phyloP scores from a whole-genome alignment of 2,888 invertebrate genomes.

The Anoplius nigerrimus region DNA sequence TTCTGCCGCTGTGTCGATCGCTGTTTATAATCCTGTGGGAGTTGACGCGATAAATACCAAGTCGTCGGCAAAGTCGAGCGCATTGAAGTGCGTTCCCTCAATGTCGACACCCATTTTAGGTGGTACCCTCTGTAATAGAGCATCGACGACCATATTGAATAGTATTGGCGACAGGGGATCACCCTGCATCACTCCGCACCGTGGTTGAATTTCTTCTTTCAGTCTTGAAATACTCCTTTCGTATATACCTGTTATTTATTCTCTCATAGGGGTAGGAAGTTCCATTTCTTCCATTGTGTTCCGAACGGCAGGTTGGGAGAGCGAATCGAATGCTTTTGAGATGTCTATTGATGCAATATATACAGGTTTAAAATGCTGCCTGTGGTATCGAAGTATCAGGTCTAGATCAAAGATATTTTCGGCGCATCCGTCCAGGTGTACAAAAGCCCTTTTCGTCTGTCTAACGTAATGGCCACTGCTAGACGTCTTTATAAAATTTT shows the following conservation, averaged over 20 bases:
- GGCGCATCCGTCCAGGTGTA: too few relatives aligned
- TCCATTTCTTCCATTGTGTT: not conserved
- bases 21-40: too few relatives aligned
- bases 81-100: not conserved
- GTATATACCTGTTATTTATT: not conserved
- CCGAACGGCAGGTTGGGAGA: not conserved
- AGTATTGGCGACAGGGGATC: constrained; percentile 65
- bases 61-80: not conserved
- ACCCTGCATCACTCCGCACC: constrained; percentile 75
- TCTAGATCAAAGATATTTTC: too few relatives aligned
- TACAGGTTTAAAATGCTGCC: too few relatives aligned
- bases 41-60: not conserved
- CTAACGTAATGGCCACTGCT: too few relatives aligned
- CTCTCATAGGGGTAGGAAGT: not conserved
- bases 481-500: too few relatives aligned
- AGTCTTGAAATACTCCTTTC: too few relatives aligned
- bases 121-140: not conserved
- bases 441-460: too few relatives aligned
- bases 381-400: too few relatives aligned
- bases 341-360: too few relatives aligned
- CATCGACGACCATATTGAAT: constrained; percentile 21
- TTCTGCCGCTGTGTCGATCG: not conserved
- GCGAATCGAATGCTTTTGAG: not conserved
- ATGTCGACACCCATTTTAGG: not conserved
- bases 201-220: not conserved